Evolutionary conservation across 2,113 vertebrate species (phyloP), one percentile per base, ranked within the genome.

Genomic region (Hyperopisus bebe): DNA sequence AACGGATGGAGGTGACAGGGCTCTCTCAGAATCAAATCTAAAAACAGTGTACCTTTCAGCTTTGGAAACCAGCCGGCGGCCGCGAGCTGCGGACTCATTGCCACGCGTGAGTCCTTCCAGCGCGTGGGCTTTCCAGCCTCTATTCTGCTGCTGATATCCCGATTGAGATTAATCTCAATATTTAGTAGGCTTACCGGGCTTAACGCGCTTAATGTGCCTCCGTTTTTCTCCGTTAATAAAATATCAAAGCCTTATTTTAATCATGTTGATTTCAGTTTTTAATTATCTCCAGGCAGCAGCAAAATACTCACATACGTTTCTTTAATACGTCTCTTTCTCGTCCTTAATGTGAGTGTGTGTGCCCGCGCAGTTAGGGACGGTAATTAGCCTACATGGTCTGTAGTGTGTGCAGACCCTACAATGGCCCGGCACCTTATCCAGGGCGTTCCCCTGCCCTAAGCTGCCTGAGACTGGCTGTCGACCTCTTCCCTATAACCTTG

Each of bases 41-140:
- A 53, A 84, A 24, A 58, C 27, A 21, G 89, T 80, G 87, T 35
- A 80, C 80, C 51, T 89, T 58, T 62, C 80, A 83, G 89, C 80
- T 84, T 10, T 83, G 15, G 88, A 89, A 70, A 27, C 21, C 62
- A 13, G 42, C 21, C 13, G 9, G 39, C n/a, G 58, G 27, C 53
- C 10, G 27, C 15, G 17, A 66, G n/a, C 4, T 19, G 50, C 31
- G 1, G 47, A 31, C 48, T 51, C 82, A n/a, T 15, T 6, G 85
- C 0, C 15, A 5, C 19, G 19, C 17, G 27, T n/a, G 47, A 31
- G 85, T 19, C 50, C 48, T 9, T n/a, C 24, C 10, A 27, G n/a
- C 46, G 24, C 27, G 47, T 31, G n/a, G 74, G 74, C 74, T 39
- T 39, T 39, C 31, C 74, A 19, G 74, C 74, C 15, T 39, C 35